Evolutionary conservation across 2,797 vertebrate genomes (phyloP), one percentile per base, ranked within the genome.

Genomic region (Onychomys arenicola): DNA sequence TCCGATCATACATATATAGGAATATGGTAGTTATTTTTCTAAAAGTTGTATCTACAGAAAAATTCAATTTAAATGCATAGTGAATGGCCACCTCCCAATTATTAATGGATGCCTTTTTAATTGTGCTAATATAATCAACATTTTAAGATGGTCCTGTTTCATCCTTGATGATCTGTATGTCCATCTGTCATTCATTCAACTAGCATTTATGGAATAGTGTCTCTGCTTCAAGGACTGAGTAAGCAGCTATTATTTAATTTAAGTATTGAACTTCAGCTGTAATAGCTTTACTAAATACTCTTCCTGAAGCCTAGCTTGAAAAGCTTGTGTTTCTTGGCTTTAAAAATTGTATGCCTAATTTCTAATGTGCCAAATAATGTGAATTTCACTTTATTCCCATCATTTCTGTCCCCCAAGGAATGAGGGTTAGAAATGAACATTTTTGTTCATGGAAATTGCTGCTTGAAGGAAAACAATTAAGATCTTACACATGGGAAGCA

Each of bases 401-500:
- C 55, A 61, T 16, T 88, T 86, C 65, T 19, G 5, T 59, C 75
- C 29, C 78, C 94, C 55, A 88, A 96, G 87, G 89, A 90, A 85
- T 59, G 46, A 91, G 49, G 55, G 46, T 83, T 73, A 96, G 85
- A 94, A 96, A 94, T 84, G 52, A 93, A 87, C 94, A 94, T 84
- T 85, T 94, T 93, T 95, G 75, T 86, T 95, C 69, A 83, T 85
- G 93, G 87, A 85, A 94, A 94, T 87, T 73, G 21, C 8, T 73
- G 23, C 32, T 97, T 63, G 76, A 96, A 93, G 93, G 91, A 65
- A 94, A 81, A 96, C 32, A 97, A 95, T 93, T 93, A 86, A 96
- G 91, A 94, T 96, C 89, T 92, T 10, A 96, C 57, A 75, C 37
- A 80, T 7, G 71, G 84, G 85, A 97, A 95, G 92, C 77, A 97